Evolutionary conservation across 1,140 invertebrate species (phyloP), one percentile per base, ranked within the genome.

Genomic region (Ips nitidus): DNA sequence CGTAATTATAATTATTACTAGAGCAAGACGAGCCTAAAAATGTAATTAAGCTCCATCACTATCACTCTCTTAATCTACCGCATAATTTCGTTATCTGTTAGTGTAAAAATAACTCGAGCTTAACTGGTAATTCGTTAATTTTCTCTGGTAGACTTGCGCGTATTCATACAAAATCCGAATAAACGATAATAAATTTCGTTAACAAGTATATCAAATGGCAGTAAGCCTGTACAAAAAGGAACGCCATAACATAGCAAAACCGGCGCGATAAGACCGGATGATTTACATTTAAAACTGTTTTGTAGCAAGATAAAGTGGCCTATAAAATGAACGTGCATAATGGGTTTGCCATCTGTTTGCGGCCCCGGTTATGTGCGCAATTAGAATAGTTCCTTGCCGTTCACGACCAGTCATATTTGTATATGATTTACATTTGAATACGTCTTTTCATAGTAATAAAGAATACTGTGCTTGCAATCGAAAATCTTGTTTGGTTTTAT

Each of bases 211-310:
- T 50, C 45, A 50, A 50, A 50, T 8, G 45, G 6, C 45, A 5
- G 37, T 36, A 7, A 22, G 37, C 7, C 52, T 55, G 36, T 6
- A 55, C 37, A 36, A 55, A 55, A n/a, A 55, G 37, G 52, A 55
- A 37, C 57, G 40, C 8, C 41, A 59, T 37, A 37, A 37, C 36
- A 50, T 50, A 55, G 37, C 52, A 6, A 43, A 66, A 66, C 41
- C 41, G 41, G 36, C 53, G 6, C 53, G 52, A 66, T 56, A 66
- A 66, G 52, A 8, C 50, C 52, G 64, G 41, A 66, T 66, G 64
- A 66, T 66, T 66, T 66, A 57, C 64, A 66, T 66, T 66, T 66
- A 66, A 66, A 66, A 57, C 64, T 58, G 56, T 66, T 66, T 57
- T 66, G 64, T 66, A 66, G 53, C 64, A 58, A 66, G 64, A 66